phyloP scores from a whole-genome alignment of 2,888 invertebrate species.

The Drosophila kanekoi region DNA sequence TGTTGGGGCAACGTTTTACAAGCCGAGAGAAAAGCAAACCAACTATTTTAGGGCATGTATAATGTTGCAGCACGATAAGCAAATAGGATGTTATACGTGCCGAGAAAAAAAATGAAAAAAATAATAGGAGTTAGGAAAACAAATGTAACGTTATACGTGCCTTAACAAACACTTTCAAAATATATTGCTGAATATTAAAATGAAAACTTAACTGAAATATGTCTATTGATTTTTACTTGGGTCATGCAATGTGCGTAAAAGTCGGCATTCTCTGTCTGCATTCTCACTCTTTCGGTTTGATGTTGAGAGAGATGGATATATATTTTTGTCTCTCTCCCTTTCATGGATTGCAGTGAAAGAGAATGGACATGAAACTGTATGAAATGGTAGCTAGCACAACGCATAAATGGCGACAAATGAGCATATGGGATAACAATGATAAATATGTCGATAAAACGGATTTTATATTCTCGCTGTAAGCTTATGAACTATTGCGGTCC shows the following conservation, averaged over 20 bases:
- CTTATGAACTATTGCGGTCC: background rate
- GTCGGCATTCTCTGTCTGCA: too few species aligned
- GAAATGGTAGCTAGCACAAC: background rate
- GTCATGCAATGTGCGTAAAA: background rate
- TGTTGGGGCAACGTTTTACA: slow-evolving; percentile 59
- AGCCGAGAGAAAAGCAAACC: slow-evolving; percentile 22
- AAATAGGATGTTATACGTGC: slow-evolving; percentile 41
- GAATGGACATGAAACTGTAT: background rate
- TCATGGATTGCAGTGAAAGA: slow-evolving; percentile 5
- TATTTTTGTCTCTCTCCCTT: slow-evolving; percentile 28
- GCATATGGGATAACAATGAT: background rate
- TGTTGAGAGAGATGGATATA: slow-evolving; percentile 4
- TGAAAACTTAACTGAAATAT: background rate
- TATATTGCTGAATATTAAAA: background rate
- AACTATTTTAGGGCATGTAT: slow-evolving; percentile 55
- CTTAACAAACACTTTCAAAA: slow-evolving; percentile 41
- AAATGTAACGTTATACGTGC: slow-evolving; percentile 70
- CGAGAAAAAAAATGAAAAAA: background rate
- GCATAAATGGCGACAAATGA: background rate
- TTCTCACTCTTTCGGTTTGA: slow-evolving; percentile 18
- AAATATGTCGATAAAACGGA: too few species aligned
- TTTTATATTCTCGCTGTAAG: background rate
- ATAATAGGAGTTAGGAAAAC: background rate
- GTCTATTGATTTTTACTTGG: slow-evolving; percentile 10
- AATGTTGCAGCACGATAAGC: slow-evolving; percentile 57